These are phyloP conservation scores for Botia almorhae DNA, from an alignment of 2,797 vertebrate genomes.

Conservation along the genomic window DNA sequence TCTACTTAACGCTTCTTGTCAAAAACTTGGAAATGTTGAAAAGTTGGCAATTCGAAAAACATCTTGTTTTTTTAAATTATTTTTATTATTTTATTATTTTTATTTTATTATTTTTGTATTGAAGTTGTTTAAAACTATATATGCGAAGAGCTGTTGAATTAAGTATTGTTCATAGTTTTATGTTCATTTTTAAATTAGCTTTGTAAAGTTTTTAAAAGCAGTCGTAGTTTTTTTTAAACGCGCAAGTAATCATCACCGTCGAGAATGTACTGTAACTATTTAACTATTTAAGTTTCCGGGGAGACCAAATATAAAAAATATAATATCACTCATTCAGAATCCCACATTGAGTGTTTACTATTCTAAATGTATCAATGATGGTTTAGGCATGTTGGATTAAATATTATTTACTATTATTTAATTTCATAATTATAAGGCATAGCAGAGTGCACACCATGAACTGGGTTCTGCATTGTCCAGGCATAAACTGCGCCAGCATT, in stretches of 20 bases:
- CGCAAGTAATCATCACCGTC: neutral
- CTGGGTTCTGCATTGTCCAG: neutral
- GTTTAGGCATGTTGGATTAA: too few relatives aligned
- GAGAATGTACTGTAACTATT: neutral
- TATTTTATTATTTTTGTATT: too few relatives aligned
- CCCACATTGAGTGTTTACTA: neutral
- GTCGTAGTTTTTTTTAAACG: neutral
- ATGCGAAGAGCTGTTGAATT: too few relatives aligned
- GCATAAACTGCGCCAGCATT: neutral
- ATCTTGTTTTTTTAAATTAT: too few relatives aligned
- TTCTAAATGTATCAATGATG: neutral
- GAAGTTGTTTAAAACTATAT: too few relatives aligned
- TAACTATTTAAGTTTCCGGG: neutral
- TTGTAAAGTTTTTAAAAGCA: too few relatives aligned
- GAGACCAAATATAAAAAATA: neutral
- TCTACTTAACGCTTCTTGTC: neutral
- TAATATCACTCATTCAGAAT: neutral
- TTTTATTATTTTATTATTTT: too few relatives aligned
- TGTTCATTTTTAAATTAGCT: too few relatives aligned
- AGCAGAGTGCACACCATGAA: neutral
- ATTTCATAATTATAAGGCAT: neutral
- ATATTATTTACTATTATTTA: neutral
- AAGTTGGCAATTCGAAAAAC: too few relatives aligned
- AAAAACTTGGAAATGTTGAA: neutral
- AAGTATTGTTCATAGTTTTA: too few relatives aligned